Conservation (phyloP, 2,113 vertebrate genomes). For the Tychaedon coryphoeus region DNA sequence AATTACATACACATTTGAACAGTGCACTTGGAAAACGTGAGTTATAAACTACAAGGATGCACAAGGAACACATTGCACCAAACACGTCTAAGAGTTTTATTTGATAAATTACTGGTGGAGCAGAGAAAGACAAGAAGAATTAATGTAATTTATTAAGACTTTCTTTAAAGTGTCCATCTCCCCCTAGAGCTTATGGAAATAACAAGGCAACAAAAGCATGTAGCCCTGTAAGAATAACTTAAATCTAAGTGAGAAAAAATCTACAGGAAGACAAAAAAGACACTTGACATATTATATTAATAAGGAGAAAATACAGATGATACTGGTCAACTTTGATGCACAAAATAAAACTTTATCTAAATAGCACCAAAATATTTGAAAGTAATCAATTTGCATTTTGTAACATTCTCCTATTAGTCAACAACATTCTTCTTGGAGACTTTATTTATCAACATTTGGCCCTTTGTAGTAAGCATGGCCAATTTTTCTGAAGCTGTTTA, state of each 20-base stretch:
- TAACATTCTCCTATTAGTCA: neutral
- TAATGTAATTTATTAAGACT: constrained; percentile 16
- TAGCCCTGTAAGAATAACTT: neutral
- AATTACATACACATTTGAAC: neutral
- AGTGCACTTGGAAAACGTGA: neutral
- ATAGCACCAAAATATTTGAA: neutral
- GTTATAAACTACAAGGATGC: neutral
- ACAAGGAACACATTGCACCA: neutral
- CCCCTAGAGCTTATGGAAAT: neutral
- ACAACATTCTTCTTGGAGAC: neutral
- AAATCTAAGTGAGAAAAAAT: neutral
- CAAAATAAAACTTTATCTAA: neutral
- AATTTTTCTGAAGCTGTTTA: neutral
- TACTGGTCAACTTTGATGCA: neutral
- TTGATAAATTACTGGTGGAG: neutral
- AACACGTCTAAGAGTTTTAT: neutral
- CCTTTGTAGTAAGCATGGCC: neutral
- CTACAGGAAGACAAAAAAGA: neutral
- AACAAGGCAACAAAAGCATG: neutral
- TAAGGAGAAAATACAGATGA: neutral
- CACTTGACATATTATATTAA: neutral
- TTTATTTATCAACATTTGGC: neutral
- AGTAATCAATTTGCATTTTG: neutral
- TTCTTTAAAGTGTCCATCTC: neutral
- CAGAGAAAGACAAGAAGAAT: neutral